Evolutionary conservation across 2,888 invertebrate genomes (phyloP), one percentile per base, ranked within the genome.

Genomic region (Phortica magna): DNA sequence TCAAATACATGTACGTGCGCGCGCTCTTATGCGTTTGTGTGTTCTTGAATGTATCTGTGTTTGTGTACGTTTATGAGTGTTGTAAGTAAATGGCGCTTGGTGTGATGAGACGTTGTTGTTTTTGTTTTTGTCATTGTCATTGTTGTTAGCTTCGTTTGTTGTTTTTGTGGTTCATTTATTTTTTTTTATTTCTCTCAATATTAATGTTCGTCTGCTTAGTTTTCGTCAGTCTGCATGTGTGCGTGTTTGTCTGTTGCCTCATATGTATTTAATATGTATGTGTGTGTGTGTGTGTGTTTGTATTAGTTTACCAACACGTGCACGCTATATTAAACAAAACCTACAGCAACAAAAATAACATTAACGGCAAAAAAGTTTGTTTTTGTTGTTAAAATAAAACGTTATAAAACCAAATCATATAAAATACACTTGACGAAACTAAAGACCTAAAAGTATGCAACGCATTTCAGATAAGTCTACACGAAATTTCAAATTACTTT

Each of bases 221-320:
- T 22, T 72, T 31, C 42, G 19, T 17, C 12, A 53, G 61, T 59
- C 7, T 48, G 55, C 55, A 59, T 73, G 55, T 68, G 67, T 77
- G 75, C 75, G 71, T 75, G 65, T 81, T 75, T 41, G 55, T 61
- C 12, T 59, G 59, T 31, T 31, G 31, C 31, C 31, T 31, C 31
- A 31, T 1, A 31, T 31, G 31, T 48, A 48, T 59, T 17, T 2
- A 7, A 14, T 39, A 4, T 12, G 72, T n/a, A 7, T n/a, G 43
- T 71, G 42, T 73, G 42, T 74, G 59, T 74, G 71, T 22, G 22
- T 64, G 79, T 77, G 64, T 80, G 68, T 75, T 68, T 79, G 78
- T 78, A 73, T 84, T 79, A 82, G 83, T 83, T 83, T 79, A 81
- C 84, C 83, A 88, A 87, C 88, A 86, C 87, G 84, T 86, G 87